Conservation (phyloP, 2,888 invertebrate genomes). For the Pelosia muscerda region DNA sequence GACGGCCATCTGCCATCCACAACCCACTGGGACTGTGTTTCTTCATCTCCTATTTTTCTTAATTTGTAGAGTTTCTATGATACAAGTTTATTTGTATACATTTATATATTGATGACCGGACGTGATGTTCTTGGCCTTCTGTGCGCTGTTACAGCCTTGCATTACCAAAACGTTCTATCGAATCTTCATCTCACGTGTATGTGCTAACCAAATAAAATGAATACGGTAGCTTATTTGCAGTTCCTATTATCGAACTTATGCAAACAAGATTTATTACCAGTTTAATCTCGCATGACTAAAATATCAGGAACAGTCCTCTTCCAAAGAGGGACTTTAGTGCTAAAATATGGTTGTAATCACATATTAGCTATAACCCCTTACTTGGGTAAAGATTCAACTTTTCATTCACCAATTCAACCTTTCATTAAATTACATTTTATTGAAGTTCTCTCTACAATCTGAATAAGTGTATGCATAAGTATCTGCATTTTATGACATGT, state of each 20-base stretch:
- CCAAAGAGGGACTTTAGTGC: background rate
- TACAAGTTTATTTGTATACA: background rate
- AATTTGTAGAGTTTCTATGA: background rate
- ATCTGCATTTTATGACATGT: constrained; percentile 18
- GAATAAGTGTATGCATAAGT: constrained; percentile 19
- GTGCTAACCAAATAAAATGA: background rate
- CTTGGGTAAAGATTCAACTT: background rate
- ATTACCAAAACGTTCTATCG: background rate
- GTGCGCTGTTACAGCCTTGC: background rate
- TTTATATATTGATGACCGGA: background rate
- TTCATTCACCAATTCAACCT: too few species aligned
- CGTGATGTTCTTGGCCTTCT: background rate
- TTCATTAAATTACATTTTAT: background rate
- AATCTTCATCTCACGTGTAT: background rate
- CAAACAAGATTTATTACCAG: background rate
- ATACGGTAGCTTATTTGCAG: background rate
- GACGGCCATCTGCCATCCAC: too few species aligned
- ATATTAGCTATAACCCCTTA: background rate
- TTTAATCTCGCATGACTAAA: background rate
- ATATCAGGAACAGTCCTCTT: background rate
- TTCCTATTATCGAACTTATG: background rate
- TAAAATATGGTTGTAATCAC: background rate
- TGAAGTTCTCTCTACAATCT: too few species aligned
- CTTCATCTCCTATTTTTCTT: background rate
- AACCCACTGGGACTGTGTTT: too few species aligned